Base-by-base conservation (phyloP, 2,797 vertebrate genomes). In the Distichodus sexfasciatus region DNA sequence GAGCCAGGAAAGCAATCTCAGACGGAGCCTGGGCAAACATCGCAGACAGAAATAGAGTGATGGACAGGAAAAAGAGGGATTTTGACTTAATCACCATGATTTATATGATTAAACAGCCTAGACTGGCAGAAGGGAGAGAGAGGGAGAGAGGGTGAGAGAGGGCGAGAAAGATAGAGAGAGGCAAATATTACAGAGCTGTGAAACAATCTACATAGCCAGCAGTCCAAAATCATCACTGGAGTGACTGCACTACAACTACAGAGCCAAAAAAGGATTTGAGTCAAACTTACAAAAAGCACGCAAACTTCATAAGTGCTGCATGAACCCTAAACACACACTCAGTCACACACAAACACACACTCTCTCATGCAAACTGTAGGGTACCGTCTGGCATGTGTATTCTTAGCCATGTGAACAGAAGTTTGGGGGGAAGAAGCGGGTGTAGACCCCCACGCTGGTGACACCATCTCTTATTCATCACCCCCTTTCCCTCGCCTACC, bases 361-460 rank as follows among this genome's bases (percentile, higher is more conserved):
- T 19, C 51, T 57, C 12, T 7, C 15, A n/a, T 51, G 28, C 47
- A 11, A n/a, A n/a, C n/a, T n/a, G n/a, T n/a, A n/a, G n/a, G 43
- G 19, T 57, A 11, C 76, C 72, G 62, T 76, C 78, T 78, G 78
- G 24, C 41, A 12, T 35, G 31, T 19, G 19, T 78, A 80, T 80
- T 71, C 66, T 69, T 69, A 75, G 62, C 68, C n/a, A n/a, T 41
- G 6, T 15, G 54, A 80, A 60, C 66, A 79, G 77, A 79, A 73
- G 66, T 40, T 67, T 15, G 2, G 62, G 17, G 33, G 26, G 59
- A 64, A 41, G 29, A 21, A 31, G 60, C 17, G 55, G 60, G 69
- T 76, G 36, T 29, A 70, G 57, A 62, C 57, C 66, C 66, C 35
- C 54, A 48, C 47, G 2, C 33, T 44, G n/a, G n/a, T 67, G 61